Evolutionary conservation across 2,113 vertebrate species (phyloP).

Genomic region (Xiphophorus couchianus): DNA sequence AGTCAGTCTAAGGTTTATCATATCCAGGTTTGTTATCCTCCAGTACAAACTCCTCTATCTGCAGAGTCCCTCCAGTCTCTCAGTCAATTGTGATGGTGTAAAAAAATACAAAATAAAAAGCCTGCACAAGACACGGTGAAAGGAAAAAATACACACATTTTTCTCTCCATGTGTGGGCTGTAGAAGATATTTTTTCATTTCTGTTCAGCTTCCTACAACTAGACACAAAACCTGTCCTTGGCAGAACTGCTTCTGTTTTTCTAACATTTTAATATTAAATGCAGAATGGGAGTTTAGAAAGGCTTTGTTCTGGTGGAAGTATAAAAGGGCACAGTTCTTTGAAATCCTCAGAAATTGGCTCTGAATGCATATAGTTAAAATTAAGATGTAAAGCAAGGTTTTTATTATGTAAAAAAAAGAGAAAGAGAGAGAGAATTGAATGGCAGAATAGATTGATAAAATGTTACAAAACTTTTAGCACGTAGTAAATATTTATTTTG

Average conservation of each 20-base stretch:
- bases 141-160: neutral
- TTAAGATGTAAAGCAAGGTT: neutral
- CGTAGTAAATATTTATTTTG: neutral
- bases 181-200: slow-evolving; percentile 36
- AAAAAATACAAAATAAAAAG: neutral
- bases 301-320: slow-evolving; percentile 4
- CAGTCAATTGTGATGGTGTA: slow-evolving; percentile 14
- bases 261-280: slow-evolving; percentile 18
- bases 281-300: slow-evolving; percentile 42
- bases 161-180: slow-evolving; percentile 4
- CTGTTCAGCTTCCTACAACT: slow-evolving; percentile 1
- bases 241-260: slow-evolving; percentile 23
- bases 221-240: slow-evolving; percentile 58
- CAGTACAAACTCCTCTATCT: too few relatives aligned
- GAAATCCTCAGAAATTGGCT: slow-evolving; percentile 1
- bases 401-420: neutral
- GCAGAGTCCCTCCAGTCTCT: neutral
- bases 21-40: neutral
- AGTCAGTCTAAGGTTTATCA: too few relatives aligned
- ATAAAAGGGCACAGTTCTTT: slow-evolving; percentile 10
- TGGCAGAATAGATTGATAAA: too few relatives aligned
- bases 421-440: too few relatives aligned
- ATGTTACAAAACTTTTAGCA: neutral
- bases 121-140: slow-evolving; percentile 4
- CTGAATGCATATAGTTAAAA: neutral